Evolutionary conservation across 2,113 vertebrate genomes (phyloP), one percentile per base, ranked within the genome.

Genomic region (Octodon degus): DNA sequence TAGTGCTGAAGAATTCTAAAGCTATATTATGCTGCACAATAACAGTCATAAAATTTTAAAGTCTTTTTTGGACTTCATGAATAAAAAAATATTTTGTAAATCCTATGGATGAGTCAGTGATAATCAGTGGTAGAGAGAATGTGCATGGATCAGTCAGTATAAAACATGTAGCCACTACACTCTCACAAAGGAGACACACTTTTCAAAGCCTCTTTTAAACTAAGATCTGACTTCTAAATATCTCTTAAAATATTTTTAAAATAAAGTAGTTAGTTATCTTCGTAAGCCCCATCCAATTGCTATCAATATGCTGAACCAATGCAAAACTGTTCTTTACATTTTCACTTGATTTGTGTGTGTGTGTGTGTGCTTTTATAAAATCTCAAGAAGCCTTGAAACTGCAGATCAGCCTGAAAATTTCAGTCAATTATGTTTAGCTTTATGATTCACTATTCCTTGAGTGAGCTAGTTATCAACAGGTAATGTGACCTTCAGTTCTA

Each of bases 341-440:
- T 84, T 77, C 91, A 58, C 50, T 93, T 25, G 65, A 92, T 95
- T 94, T 77, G 12, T 77, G 40, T 74, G 70, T 77, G 24, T 30
- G 10, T 47, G 74, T 79, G 43, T 79, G 43, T 79, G 43, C 86
- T 95, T 94, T 93, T 37, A 90, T n/a, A 84, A 92, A 93, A 82
- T 95, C 60, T 88, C 76, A 30, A 83, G 85, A 92, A 79, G 32
- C 27, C 25, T 53, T 60, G 25, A 89, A 47, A 96, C 95, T 91
- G n/a, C 22, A 91, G 76, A 85, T 17, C 34, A 20, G 22, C 5
- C 50, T 95, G 68, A 87, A 79, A 97, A 96, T 96, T n/a, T 60
- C 34, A 77, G 43, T 94, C n/a, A 96, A 76, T 97, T 93, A 32
- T 91, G 16, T 90, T 96, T 84, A 74, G 58, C 43, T 22, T 95